phyloP scores from a whole-genome alignment of 2,797 vertebrate genomes.

The Hydrocynus forskahlii region DNA sequence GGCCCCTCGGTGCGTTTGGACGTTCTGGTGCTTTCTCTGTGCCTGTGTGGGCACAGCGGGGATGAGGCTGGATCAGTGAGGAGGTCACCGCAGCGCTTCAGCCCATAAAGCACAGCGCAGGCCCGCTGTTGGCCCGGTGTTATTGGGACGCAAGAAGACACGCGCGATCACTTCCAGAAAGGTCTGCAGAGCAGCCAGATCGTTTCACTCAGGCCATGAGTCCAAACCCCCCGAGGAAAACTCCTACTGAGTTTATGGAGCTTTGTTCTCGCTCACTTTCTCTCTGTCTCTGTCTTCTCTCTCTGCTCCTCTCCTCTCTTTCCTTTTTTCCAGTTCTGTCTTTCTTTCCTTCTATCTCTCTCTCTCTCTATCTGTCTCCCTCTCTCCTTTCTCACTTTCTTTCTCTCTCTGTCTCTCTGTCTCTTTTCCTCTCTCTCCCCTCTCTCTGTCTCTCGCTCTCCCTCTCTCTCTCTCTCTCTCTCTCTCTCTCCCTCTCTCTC shows the following conservation, averaged over 20 bases:
- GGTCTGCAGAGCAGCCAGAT: slow-evolving; percentile 21
- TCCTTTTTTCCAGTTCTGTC: slow-evolving; percentile 12
- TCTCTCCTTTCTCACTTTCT: slow-evolving; percentile 17
- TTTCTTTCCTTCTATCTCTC: not conserved
- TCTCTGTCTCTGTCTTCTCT: not conserved
- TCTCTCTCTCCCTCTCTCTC: slow-evolving; percentile 6
- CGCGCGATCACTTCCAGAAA: not conserved
- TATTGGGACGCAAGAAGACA: not conserved
- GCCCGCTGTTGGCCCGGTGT: slow-evolving; percentile 29
- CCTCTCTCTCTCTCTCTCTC: not conserved
- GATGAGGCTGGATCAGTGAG: slow-evolving; percentile 24
- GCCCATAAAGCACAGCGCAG: slow-evolving; percentile 38
- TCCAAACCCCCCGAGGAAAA: slow-evolving; percentile 40
- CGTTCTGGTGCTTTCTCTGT: not conserved
- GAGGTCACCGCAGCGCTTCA: slow-evolving; percentile 27
- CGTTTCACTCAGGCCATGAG: slow-evolving; percentile 42
- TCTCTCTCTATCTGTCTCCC: not conserved
- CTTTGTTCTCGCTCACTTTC: slow-evolving; percentile 1
- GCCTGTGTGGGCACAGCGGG: slow-evolving; percentile 26
- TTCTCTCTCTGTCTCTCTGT: too few species aligned
- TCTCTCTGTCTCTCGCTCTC: not conserved
- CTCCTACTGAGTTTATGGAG: slow-evolving; percentile 46
- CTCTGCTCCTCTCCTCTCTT: not conserved
- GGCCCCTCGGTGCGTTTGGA: slow-evolving; percentile 31
- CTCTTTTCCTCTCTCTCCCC: not conserved